Evolutionary conservation across 2,888 invertebrate genomes (phyloP).

Genomic region (Phytoseiulus persimilis): DNA sequence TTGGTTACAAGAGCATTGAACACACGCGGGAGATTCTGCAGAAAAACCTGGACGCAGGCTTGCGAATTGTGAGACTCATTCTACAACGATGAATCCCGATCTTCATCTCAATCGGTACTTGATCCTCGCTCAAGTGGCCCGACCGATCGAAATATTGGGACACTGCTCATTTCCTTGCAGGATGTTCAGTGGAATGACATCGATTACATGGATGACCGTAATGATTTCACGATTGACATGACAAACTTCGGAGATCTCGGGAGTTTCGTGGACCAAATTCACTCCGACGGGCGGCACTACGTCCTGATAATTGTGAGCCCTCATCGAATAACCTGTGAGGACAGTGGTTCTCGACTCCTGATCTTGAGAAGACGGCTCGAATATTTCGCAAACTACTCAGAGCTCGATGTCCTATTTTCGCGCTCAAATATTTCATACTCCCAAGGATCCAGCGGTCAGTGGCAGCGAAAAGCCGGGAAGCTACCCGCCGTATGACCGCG

Average conservation of each 20-base stretch:
- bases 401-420: no score
- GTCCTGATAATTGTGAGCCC: conserved; percentile 47
- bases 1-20: conserved; percentile 61
- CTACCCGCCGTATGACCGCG: conserved; percentile 69
- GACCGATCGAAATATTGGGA: no score
- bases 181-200: conserved; percentile 50
- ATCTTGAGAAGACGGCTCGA: no score
- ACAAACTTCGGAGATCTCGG: conserved; percentile 46
- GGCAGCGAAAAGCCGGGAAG: conserved; percentile 60
- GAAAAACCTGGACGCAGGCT: conserved; percentile 63
- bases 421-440: conserved; percentile 40
- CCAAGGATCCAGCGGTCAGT: conserved; percentile 63
- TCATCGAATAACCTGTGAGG: conserved; percentile 48
- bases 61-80: conserved; percentile 61
- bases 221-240: conserved; percentile 50
- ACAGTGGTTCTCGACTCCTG: conserved; percentile 41
- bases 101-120: no score
- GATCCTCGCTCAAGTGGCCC: no score
- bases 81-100: neutral
- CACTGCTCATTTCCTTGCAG: no score
- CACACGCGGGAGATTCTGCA: conserved; percentile 61
- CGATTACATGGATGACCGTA: conserved; percentile 50
- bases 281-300: conserved; percentile 47
- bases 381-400: no score
- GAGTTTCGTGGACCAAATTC: conserved; percentile 47